Evolutionary conservation across 1,140 invertebrate species (phyloP).

Genomic region (Megalopta genalis): DNA sequence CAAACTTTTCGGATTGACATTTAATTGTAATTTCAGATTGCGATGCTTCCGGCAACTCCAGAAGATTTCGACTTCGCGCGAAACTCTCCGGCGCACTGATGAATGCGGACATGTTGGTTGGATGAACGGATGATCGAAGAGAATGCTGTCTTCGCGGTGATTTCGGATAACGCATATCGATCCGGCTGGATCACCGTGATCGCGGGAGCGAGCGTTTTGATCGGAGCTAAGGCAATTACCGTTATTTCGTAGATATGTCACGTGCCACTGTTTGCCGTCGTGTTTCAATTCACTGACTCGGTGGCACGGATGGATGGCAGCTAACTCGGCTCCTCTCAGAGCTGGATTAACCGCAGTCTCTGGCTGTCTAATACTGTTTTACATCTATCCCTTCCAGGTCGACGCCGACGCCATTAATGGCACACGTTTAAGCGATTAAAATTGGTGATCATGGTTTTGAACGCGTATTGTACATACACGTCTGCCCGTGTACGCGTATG

Average conservation of each 20-base stretch:
- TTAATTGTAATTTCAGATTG: too few species aligned
- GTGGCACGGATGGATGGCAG: constrained; percentile 25
- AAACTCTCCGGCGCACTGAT: too few species aligned
- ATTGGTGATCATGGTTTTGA: neutral
- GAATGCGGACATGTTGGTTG: too few species aligned
- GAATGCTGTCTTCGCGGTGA: too few species aligned
- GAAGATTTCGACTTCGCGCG: too few species aligned
- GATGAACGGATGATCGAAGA: too few species aligned
- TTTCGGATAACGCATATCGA: constrained; percentile 16
- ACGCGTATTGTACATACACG: too few species aligned
- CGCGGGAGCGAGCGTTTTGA: constrained; percentile 19
- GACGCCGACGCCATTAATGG: constrained; percentile 14
- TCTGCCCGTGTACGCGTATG: too few species aligned
- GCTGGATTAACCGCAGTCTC: constrained; percentile 28
- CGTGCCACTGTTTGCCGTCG: constrained; percentile 41
- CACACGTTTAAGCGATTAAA: constrained; percentile 30
- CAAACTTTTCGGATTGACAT: too few species aligned
- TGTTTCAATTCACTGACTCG: constrained; percentile 38
- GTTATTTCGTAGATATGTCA: constrained; percentile 58
- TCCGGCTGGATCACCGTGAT: constrained; percentile 23
- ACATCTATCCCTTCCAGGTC: constrained; percentile 35
- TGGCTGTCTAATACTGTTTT: constrained; percentile 46
- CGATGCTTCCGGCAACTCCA: too few species aligned
- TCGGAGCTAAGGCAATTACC: constrained; percentile 47
- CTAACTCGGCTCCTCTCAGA: constrained; percentile 36